Evolutionary conservation across 2,797 vertebrate genomes (phyloP), one percentile per base, ranked within the genome.

Genomic region (Crenichthys baileyi): DNA sequence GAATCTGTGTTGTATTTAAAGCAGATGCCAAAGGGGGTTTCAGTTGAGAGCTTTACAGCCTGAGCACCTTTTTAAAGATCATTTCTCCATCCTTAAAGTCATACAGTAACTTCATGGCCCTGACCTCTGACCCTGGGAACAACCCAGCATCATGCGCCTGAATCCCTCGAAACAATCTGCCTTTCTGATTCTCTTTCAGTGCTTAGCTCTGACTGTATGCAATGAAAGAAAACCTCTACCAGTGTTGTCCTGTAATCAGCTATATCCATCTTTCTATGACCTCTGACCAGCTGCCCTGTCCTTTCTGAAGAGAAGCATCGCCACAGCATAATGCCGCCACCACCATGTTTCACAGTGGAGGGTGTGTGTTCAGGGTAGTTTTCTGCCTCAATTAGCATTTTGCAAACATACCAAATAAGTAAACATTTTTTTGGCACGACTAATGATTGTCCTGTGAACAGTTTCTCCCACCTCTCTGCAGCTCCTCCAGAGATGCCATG

Each of bases 51-150:
- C 5, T 8, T 56, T 2, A n/a, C 8, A n/a, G 55, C 22, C 24
- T 2, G 5, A 20, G 53, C 16, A 50, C 5, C 29, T 7, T 18
- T 73, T 58, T 65, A 58, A 26, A 72, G 24, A 72, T 39, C 24
- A 18, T 22, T 50, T 26, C 29, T 77, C 46, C 51, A n/a, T 13
- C 6, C 26, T 44, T 31, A 39, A 9, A 56, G 75, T 39, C 7
- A 24, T 26, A 70, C 31, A n/a, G n/a, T 77, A 58, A 31, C 61
- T 67, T 46, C 36, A 2, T 56, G 77, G 46, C 24, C 63, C 70
- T 77, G 82, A 80, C 71, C 80, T 78, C 72, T 26, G 36, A 65
- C 67, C 71, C 20, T 58, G 46, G 11, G 75, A 77, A 80, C 83
- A 73, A 13, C 22, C 75, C 0, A 61, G 26, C 51, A 31, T 53